phyloP scores from a whole-genome alignment of 2,888 invertebrate genomes.

The Amblyjoppa fuscipennis region DNA sequence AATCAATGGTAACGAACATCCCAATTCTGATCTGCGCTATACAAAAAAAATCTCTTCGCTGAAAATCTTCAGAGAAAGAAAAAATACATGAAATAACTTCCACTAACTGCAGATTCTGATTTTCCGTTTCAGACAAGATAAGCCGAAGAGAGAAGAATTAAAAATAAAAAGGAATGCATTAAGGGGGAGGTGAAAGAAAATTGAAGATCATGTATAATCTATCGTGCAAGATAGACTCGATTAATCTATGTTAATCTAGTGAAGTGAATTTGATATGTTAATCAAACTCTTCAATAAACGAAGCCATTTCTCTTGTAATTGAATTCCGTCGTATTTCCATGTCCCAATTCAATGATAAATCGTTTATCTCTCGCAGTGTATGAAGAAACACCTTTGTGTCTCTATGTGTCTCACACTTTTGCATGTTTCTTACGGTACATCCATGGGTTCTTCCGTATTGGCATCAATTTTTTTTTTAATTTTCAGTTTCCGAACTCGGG shows the following conservation, averaged over 20 bases:
- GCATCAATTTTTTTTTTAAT: constrained; percentile 12
- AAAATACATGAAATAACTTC: background rate
- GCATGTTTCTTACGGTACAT: background rate
- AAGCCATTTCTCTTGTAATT: background rate
- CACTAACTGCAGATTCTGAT: background rate
- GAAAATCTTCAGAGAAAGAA: background rate
- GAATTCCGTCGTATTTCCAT: background rate
- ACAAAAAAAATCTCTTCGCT: background rate
- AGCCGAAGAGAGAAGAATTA: constrained; percentile 5
- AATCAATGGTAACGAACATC: constrained; percentile 42
- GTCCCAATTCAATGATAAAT: background rate
- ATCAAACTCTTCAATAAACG: constrained; percentile 6
- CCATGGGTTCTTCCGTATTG: background rate
- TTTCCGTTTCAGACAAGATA: background rate
- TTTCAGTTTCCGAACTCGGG: constrained; percentile 23
- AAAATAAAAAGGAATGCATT: background rate
- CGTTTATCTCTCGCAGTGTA: background rate
- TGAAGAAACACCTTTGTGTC: background rate
- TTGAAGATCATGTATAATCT: background rate
- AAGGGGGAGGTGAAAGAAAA: background rate
- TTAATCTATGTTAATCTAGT: background rate
- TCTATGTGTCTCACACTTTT: background rate
- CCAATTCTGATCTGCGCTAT: constrained; percentile 1
- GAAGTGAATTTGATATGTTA: constrained; percentile 1
- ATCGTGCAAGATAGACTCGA: background rate